Conservation (phyloP, 2,797 vertebrate species). For the Gephyroberyx darwinii region DNA sequence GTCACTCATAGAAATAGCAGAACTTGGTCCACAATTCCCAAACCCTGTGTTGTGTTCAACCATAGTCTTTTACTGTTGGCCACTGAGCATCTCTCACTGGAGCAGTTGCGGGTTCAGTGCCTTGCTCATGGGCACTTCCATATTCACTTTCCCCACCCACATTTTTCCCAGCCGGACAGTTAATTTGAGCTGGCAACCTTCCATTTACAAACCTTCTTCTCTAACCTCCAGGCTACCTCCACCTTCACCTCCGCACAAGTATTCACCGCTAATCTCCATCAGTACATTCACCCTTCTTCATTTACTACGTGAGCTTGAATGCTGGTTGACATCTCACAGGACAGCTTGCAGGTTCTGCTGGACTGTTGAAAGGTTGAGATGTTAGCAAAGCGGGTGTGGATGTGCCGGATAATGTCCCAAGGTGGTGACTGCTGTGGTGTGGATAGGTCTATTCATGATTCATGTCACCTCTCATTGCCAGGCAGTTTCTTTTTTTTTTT, state of each 20-base stretch:
- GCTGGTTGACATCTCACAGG: too few species aligned
- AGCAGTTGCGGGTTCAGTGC: too few species aligned
- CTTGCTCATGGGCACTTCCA: neutral
- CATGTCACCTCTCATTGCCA: conserved; percentile 18
- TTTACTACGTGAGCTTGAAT: too few species aligned
- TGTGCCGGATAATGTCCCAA: conserved; percentile 16
- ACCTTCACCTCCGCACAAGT: too few species aligned
- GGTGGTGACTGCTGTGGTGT: neutral
- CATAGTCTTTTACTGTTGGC: too few species aligned
- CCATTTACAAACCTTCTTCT: too few species aligned
- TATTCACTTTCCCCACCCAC: neutral
- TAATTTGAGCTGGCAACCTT: too few species aligned
- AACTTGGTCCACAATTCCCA: conserved; percentile 31
- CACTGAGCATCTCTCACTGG: too few species aligned
- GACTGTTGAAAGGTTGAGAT: conserved; percentile 39
- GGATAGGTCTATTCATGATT: conserved; percentile 31
- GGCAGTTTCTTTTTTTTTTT: conserved; percentile 24
- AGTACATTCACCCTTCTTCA: too few species aligned
- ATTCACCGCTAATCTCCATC: too few species aligned
- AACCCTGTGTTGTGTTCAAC: conserved; percentile 6
- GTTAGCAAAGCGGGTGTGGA: conserved; percentile 30
- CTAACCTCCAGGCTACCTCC: too few species aligned
- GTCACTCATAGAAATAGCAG: conserved; percentile 17
- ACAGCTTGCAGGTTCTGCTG: conserved; percentile 34
- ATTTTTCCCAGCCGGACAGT: too few species aligned